phyloP scores from a whole-genome alignment of 2,797 vertebrate species.

The Cuniculus paca region DNA sequence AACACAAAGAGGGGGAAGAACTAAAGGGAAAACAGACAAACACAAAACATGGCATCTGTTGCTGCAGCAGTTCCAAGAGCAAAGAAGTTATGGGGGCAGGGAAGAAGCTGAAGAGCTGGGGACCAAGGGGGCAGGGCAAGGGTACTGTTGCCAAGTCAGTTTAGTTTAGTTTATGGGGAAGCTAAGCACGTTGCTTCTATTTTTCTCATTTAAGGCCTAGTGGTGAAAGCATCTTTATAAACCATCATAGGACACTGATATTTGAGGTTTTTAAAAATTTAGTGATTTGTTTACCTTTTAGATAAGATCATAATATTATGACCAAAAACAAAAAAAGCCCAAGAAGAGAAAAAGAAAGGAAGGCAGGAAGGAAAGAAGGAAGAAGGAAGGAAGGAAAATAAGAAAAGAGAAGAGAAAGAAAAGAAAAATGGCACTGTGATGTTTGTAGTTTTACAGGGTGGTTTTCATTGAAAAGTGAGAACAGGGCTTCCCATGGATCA shows the following conservation, averaged over 20 bases:
- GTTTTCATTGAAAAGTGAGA: constrained; percentile 9
- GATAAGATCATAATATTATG: constrained; percentile 21
- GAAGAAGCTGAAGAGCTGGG: neutral
- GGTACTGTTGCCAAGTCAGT: neutral
- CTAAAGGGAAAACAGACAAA: neutral
- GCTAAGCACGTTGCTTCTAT: neutral
- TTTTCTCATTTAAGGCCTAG: constrained; percentile 17
- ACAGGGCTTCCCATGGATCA: neutral
- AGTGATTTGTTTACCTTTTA: neutral
- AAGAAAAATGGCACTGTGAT: neutral
- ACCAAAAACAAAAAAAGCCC: neutral
- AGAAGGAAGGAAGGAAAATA: neutral
- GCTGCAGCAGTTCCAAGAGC: neutral
- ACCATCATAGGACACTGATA: neutral
- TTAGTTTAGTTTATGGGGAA: neutral
- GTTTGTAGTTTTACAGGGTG: neutral
- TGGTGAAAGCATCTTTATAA: neutral
- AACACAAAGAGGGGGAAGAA: neutral
- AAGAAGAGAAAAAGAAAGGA: neutral
- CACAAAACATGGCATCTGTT: neutral
- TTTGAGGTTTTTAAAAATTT: neutral
- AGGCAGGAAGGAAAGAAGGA: neutral
- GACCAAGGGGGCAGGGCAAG: neutral
- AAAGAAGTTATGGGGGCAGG: neutral
- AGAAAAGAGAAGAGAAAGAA: neutral